Conservation (phyloP, 2,113 vertebrate species). For the Murina feae region DNA sequence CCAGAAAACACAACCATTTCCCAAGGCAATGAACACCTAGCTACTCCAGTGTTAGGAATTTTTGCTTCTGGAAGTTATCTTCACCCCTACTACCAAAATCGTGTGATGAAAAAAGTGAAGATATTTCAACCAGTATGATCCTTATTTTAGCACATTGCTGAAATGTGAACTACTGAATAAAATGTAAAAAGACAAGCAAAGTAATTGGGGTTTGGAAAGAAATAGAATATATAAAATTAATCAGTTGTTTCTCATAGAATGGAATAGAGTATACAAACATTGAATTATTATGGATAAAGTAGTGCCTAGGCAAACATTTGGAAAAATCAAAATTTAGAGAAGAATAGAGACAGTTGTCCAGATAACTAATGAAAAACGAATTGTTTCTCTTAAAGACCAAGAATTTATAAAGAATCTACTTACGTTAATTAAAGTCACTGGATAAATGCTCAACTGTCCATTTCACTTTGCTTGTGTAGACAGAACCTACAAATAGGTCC, state of each 20-base stretch:
- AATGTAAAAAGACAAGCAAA: not conserved
- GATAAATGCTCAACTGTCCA: not conserved
- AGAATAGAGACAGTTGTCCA: not conserved
- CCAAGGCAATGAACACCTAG: not conserved
- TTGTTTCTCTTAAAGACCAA: not conserved
- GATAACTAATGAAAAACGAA: not conserved
- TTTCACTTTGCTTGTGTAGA: not conserved
- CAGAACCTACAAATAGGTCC: not conserved
- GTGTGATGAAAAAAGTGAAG: not conserved
- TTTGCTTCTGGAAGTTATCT: not conserved
- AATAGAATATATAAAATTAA: not conserved
- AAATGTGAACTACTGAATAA: not conserved
- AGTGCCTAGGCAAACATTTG: not conserved
- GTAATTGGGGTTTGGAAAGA: not conserved
- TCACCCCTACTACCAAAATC: not conserved
- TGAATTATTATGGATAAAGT: not conserved
- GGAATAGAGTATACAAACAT: not conserved
- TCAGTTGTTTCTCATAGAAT: not conserved
- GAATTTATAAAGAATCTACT: not conserved
- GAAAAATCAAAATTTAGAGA: not conserved
- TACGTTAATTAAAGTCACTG: constrained; percentile 26
- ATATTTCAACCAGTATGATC: not conserved
- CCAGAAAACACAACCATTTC: not conserved
- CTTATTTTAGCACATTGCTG: not conserved
- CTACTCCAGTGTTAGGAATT: not conserved